Base-by-base conservation (phyloP, 2,113 vertebrate genomes). In the Trichechus manatus region DNA sequence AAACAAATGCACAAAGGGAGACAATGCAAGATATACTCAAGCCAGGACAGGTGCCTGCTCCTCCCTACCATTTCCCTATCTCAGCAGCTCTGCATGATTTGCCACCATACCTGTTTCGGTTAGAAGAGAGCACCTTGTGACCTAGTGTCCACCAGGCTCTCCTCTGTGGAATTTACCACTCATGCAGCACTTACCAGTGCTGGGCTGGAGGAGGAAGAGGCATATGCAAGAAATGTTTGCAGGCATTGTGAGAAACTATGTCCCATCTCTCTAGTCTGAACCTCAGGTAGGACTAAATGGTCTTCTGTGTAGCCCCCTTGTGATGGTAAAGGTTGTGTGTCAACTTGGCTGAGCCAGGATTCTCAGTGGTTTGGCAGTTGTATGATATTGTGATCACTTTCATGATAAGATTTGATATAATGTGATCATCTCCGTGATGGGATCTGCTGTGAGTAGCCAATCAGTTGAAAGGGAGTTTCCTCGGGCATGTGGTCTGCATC, bases 11-110 rank as follows among this genome's bases (percentile, higher is more conserved):
- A 95, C 47, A 84, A 95, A 92, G 66, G 59, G 59, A 92, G 59
- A 95, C 84, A 87, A 94, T 80, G 61, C 29, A 87, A 89, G 89
- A 86, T 85, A 79, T 50, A 95, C 63, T 96, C 94, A 97, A 96
- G 31, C 75, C 53, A 84, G 23, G 92, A 92, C 90, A 95, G 87
- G 42, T 97, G 64, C 75, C 75, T 91, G 70, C 75, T 23, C 84
- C 36, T 42, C 84, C 94, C 91, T 85, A 53, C 36, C 75, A 95
- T 95, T 96, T 98, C 85, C 50, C 79, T 96, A 39, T 39, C 39
- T 39, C 84, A 87, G 94, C 77, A 95, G 86, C 56, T 96, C 87
- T 85, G 39, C 20, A 44, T 33, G 80, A 92, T 80, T 89, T 94
- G 82, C 59, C 82, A 95, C 79, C 92, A 97, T 39, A 95, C 83